Conservation (phyloP, 2,888 invertebrate species). For the Miltochrista miniata region DNA sequence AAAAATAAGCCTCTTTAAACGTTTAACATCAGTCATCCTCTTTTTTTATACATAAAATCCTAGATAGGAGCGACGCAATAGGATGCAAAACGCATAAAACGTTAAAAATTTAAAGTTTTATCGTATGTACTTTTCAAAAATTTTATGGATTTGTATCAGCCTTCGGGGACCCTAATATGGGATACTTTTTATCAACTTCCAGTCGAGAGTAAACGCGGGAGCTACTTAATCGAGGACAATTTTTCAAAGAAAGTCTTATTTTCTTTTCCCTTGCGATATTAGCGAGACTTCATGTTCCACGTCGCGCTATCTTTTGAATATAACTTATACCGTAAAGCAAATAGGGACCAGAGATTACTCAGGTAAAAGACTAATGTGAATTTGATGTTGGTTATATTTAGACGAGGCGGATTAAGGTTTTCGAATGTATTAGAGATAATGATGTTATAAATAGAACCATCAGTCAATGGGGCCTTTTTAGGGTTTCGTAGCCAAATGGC, state of each 20-base stretch:
- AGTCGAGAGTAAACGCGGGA: neutral
- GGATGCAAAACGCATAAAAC: too few species aligned
- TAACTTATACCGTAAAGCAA: neutral
- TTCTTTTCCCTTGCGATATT: constrained; percentile 1
- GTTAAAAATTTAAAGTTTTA: too few species aligned
- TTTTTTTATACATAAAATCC: too few species aligned
- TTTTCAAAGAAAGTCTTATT: neutral
- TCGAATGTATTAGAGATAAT: neutral
- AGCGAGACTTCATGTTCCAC: neutral
- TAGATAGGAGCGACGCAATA: too few species aligned
- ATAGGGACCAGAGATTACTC: neutral
- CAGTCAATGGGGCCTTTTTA: too few species aligned
- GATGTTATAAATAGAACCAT: too few species aligned
- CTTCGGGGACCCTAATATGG: neutral
- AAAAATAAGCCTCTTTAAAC: too few species aligned
- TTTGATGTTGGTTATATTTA: constrained; percentile 7
- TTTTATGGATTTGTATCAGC: neutral
- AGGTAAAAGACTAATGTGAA: constrained; percentile 6
- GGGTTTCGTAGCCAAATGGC: too few species aligned
- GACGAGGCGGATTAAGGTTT: neutral
- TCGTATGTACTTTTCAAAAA: too few species aligned
- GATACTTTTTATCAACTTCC: neutral
- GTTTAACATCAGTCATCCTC: too few species aligned
- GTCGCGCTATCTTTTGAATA: constrained; percentile 1
- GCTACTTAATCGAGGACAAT: neutral